Percentiles rank a stretch among this genome's conserved stretches.
Conservation (phyloP, 2,113 vertebrate genomes). For the Trogon surrucura region DNA sequence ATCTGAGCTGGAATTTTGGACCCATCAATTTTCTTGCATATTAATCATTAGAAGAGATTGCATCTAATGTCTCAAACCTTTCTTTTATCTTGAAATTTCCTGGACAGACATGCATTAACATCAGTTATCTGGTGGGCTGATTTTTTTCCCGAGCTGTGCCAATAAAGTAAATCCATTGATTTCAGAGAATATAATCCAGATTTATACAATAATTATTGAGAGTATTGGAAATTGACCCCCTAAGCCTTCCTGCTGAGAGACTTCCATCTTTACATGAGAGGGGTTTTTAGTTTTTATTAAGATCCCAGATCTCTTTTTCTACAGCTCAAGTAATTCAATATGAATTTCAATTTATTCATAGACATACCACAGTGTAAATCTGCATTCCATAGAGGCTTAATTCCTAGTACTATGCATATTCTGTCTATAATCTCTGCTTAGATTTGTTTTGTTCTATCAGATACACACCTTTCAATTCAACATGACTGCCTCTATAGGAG, state of each 20-base stretch:
- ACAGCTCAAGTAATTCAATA: constrained; percentile 5
- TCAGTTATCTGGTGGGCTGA: neutral
- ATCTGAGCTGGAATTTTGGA: neutral
- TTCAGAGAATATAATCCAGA: neutral
- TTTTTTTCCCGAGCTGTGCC: neutral
- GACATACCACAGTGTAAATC: neutral
- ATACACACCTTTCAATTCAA: neutral
- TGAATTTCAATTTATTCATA: neutral
- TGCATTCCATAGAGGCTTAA: neutral
- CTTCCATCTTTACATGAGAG: neutral
- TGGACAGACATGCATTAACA: neutral
- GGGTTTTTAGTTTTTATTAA: neutral
- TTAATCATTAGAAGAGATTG: neutral
- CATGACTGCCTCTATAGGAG: neutral
- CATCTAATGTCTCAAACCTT: neutral
- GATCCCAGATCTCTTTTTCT: neutral
- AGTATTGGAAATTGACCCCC: neutral
- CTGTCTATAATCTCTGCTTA: neutral
- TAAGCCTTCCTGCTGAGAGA: neutral
- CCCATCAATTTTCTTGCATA: neutral
- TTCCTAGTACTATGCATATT: neutral
- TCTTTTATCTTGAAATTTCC: neutral
- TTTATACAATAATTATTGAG: neutral
- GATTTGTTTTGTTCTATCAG: neutral
- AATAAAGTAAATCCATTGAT: neutral